These are phyloP conservation scores for Chloebia gouldiae DNA, from an alignment of 2,113 vertebrate species.

Conservation along the genomic window DNA sequence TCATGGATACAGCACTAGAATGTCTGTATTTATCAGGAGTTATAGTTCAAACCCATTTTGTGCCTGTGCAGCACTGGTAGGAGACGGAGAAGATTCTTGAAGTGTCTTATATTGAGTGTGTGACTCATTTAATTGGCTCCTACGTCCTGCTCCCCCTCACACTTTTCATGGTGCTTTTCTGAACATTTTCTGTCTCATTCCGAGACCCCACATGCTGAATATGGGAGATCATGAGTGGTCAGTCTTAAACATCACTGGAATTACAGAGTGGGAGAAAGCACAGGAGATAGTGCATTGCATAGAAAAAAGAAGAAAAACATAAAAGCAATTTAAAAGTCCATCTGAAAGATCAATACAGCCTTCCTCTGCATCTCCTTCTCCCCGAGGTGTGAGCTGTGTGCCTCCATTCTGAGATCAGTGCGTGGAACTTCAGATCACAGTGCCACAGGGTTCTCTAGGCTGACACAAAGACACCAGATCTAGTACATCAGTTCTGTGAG, in stretches of 20 bases:
- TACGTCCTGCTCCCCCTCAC: neutral
- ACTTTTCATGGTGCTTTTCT: neutral
- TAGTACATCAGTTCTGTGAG: neutral
- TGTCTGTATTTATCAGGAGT: neutral
- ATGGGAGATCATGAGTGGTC: neutral
- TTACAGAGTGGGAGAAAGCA: neutral
- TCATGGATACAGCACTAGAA: neutral
- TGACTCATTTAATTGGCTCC: slow-evolving; percentile 19
- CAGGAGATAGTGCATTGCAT: neutral
- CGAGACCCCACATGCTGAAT: neutral
- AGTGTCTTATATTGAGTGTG: neutral
- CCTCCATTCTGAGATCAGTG: neutral
- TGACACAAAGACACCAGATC: neutral
- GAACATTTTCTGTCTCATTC: neutral
- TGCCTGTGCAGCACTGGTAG: neutral
- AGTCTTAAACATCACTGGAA: neutral
- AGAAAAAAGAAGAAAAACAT: neutral
- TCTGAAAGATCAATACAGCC: neutral
- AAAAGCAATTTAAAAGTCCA: neutral
- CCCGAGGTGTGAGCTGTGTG: neutral
- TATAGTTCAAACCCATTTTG: neutral
- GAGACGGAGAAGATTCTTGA: neutral
- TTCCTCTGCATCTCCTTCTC: neutral
- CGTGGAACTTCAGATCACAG: neutral
- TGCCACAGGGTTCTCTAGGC: neutral